Evolutionary conservation across 1,140 invertebrate species (phyloP), one percentile per base, ranked within the genome.

Genomic region (Cephus cinctus): DNA sequence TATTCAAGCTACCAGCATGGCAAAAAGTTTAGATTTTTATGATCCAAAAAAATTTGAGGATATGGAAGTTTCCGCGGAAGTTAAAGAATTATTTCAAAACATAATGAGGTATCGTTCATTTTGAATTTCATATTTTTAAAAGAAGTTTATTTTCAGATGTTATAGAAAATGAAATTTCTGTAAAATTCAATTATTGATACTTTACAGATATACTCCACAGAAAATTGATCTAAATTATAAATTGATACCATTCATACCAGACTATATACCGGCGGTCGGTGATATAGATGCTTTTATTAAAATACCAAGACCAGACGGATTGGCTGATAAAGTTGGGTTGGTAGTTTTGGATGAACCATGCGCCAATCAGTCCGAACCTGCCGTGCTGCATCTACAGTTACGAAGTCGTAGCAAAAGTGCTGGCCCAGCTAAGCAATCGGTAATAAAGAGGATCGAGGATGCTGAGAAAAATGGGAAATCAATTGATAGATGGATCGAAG

Each of bases 241-340:
- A 64, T 78, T 98, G 53, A 86, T 90, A 59, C 94, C 96, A 1
- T 99, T 98, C 67, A 87, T 98, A 43, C 95, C 96, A 0, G 95
- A 98, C 63, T 98, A 89, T 72, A 94, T 98, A 59, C 96, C 97
- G 15, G 92, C 95, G 5, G 95, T 99, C 20, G 97, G 97, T 0
- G 96, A 99, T 71, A 95, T 97, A 60, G 96, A 99, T 76, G 94
- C 95, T 4, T 98, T 99, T 72, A 83, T 99, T 19, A 98, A 98
- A 79, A 87, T 98, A 2, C 79, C 84, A 14, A 80, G 90, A 15
- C 94, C 94, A 1, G 89, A 95, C 57, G 81, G 78, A 4, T 69
- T 86, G 34, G 77, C 81, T 5, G 85, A 89, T 27, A 81, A 82
- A 40, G 57, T 94, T 38, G 97, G 97, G 3, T 67, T 99, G 20